Conservation (phyloP, 2,888 invertebrate species). For the Heliconius hortense region DNA sequence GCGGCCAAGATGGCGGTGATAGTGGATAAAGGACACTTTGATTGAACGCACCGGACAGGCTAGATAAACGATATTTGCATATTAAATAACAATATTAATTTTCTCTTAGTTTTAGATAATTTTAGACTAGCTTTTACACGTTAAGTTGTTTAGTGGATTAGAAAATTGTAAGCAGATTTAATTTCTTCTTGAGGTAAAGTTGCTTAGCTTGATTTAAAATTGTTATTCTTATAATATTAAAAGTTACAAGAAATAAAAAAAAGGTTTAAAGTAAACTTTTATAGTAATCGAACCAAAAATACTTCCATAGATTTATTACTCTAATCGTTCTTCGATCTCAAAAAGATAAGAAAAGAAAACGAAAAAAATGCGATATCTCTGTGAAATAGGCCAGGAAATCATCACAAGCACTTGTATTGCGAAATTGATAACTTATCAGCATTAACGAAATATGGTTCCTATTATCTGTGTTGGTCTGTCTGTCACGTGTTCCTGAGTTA, state of each 20-base stretch:
- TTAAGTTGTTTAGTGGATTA: conserved; percentile 10
- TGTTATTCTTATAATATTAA: background rate
- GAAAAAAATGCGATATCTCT: background rate
- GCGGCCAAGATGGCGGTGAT: conserved; percentile 69
- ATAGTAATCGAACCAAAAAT: background rate
- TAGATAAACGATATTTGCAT: conserved; percentile 77
- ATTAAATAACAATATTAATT: conserved; percentile 79
- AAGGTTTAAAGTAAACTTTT: too few relatives aligned
- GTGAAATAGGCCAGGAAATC: conserved; percentile 23
- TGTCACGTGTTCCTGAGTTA: conserved; percentile 40
- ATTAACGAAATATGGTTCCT: conserved; percentile 5
- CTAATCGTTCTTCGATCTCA: conserved; percentile 26
- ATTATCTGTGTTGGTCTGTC: conserved; percentile 26
- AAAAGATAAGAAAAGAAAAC: conserved; percentile 15
- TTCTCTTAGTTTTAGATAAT: conserved; percentile 46
- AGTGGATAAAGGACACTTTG: conserved; percentile 76
- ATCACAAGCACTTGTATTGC: conserved; percentile 33
- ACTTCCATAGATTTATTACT: background rate
- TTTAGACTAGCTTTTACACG: conserved; percentile 35
- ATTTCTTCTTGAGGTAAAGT: conserved; percentile 6
- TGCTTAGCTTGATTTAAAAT: background rate
- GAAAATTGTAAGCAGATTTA: conserved; percentile 18
- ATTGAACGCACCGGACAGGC: conserved; percentile 77
- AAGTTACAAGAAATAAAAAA: too few relatives aligned
- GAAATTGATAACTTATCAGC: conserved; percentile 31